These are phyloP conservation scores for Corythornis cristatus DNA, from an alignment of 2,113 vertebrate species.

Conservation along the genomic window DNA sequence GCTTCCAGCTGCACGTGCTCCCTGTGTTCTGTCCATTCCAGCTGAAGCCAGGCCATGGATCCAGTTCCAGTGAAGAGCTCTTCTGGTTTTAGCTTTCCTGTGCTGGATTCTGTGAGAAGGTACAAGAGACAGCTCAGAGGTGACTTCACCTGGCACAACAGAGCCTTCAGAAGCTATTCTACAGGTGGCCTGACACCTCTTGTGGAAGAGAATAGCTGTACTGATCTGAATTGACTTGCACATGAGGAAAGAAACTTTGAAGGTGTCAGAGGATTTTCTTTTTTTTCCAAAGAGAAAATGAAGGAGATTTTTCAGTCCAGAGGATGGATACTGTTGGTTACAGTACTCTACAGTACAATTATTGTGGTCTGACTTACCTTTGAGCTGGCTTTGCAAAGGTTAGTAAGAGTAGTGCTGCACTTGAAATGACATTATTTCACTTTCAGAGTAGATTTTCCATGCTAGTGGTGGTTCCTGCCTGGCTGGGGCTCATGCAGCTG, in stretches of 20 bases:
- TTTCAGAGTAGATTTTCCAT: background rate
- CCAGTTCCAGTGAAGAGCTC: background rate
- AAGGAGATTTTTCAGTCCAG: background rate
- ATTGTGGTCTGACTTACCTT: background rate
- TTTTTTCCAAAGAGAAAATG: background rate
- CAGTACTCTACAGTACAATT: background rate
- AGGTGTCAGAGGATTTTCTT: background rate
- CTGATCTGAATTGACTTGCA: background rate
- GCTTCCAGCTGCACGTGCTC: background rate
- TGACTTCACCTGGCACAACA: background rate
- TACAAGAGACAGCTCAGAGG: background rate
- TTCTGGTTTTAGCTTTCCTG: background rate
- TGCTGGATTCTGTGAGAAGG: background rate
- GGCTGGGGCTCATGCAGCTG: background rate
- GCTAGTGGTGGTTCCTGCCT: background rate
- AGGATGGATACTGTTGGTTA: background rate
- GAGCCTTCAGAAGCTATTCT: background rate
- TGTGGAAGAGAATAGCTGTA: background rate
- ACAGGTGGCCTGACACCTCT: background rate
- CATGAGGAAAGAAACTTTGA: background rate
- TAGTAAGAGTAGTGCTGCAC: background rate
- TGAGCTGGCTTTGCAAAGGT: background rate
- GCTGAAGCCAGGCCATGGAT: background rate
- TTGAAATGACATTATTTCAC: background rate
- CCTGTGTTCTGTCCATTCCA: accelerated